Evolutionary conservation across 2,113 vertebrate species (phyloP).

Genomic region (Campylorhamphus procurvoides): DNA sequence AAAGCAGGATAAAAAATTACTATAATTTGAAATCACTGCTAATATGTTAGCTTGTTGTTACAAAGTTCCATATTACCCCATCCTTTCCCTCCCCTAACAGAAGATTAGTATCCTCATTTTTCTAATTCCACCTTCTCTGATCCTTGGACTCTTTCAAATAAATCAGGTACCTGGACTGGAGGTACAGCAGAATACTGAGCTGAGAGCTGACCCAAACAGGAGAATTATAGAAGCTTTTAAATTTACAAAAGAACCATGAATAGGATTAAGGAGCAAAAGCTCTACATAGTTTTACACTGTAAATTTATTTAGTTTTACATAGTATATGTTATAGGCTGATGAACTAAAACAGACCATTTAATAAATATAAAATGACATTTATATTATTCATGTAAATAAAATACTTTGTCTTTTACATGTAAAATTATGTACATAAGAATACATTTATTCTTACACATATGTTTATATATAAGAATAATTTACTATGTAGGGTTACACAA

Average conservation of each 20-base stretch:
- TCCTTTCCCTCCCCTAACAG: neutral
- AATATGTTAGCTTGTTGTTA: neutral
- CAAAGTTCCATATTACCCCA: neutral
- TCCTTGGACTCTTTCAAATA: neutral
- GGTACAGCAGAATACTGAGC: neutral
- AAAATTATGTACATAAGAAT: neutral
- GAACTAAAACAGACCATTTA: conserved; percentile 9
- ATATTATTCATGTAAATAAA: neutral
- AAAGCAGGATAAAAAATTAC: neutral
- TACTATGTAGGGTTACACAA: neutral
- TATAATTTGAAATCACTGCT: neutral
- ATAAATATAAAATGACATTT: neutral
- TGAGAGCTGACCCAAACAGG: neutral
- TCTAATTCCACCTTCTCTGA: neutral
- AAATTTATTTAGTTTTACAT: neutral
- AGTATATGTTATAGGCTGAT: neutral
- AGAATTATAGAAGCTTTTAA: neutral
- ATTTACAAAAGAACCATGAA: neutral
- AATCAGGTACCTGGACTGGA: neutral
- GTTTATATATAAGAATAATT: neutral
- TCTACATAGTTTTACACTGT: neutral
- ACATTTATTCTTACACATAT: neutral
- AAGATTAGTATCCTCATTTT: neutral
- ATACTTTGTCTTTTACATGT: neutral
- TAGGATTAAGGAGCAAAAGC: neutral